These are phyloP conservation scores for Labeo catla DNA, from an alignment of 2,113 vertebrate genomes.

Conservation along the genomic window DNA sequence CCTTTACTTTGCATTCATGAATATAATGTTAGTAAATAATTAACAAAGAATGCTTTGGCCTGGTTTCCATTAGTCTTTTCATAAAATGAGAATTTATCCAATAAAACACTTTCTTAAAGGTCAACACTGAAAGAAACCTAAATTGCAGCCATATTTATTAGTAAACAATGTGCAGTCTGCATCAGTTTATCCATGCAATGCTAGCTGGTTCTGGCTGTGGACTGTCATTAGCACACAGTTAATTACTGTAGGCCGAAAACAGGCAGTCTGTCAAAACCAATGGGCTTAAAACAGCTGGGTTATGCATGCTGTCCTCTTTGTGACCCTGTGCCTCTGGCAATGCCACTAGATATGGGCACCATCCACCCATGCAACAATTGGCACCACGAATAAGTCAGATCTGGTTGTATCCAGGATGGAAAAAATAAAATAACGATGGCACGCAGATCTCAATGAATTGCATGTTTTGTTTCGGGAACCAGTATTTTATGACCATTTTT, in stretches of 20 bases:
- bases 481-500: constrained; percentile 65
- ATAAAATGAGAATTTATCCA: neutral
- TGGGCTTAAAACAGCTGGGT: constrained; percentile 52
- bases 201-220: constrained; percentile 44
- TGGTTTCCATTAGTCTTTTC: neutral
- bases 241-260: constrained; percentile 53
- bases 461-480: constrained; percentile 44
- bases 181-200: constrained; percentile 15
- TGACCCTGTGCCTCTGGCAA: constrained; percentile 53
- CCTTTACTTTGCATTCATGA: neutral
- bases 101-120: neutral
- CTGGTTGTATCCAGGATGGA: constrained; percentile 8
- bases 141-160: constrained; percentile 24
- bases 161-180: neutral
- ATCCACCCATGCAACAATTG: constrained; percentile 26
- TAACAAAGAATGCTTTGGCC: constrained; percentile 1
- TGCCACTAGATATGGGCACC: constrained; percentile 39
- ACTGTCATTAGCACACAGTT: constrained; percentile 59
- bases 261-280: constrained; percentile 56
- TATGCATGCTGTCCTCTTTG: constrained; percentile 55
- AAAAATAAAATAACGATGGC: constrained; percentile 41
- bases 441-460: constrained; percentile 57
- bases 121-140: constrained; percentile 8
- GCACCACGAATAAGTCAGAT: constrained; percentile 2
- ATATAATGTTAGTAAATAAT: constrained; percentile 7